Evolutionary conservation across 2,888 invertebrate genomes (phyloP).

Genomic region (Eucriotettix oculatus): DNA sequence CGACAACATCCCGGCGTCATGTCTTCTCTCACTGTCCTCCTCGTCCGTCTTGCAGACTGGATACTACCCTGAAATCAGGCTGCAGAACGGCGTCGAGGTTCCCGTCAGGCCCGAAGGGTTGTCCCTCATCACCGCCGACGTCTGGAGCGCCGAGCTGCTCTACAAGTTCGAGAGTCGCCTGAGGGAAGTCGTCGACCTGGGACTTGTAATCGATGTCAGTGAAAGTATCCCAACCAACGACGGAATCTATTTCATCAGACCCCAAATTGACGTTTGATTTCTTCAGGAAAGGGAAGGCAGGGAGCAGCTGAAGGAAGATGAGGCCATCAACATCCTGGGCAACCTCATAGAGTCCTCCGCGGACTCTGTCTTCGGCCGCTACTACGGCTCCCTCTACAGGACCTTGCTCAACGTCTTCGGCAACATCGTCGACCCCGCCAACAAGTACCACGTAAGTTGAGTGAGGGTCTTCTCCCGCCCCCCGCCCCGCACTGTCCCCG

Average conservation of each 20-base stretch:
- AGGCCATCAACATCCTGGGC: slow-evolving; percentile 23
- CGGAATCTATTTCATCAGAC: no score
- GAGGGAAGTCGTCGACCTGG: slow-evolving; percentile 37
- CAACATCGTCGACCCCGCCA: slow-evolving; percentile 23
- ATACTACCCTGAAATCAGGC: slow-evolving; percentile 37
- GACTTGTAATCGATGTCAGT: slow-evolving; percentile 22
- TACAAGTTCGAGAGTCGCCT: slow-evolving; percentile 32
- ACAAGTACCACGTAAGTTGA: slow-evolving; percentile 20
- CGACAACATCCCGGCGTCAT: no score
- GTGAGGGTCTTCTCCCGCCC: no score
- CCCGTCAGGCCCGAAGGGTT: slow-evolving; percentile 32
- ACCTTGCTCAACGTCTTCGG: slow-evolving; percentile 33
- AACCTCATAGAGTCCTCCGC: slow-evolving; percentile 42
- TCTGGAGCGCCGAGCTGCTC: neutral
- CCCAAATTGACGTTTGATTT: no score
- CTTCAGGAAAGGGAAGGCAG: slow-evolving; percentile 1
- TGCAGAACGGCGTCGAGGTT: slow-evolving; percentile 36
- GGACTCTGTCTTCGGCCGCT: slow-evolving; percentile 38
- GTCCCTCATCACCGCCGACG: neutral
- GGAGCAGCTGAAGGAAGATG: slow-evolving; percentile 17
- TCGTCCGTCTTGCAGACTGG: slow-evolving; percentile 9
- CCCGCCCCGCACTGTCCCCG: no score
- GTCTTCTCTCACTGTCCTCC: no score
- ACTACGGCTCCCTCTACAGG: slow-evolving; percentile 40
- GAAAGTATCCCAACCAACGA: neutral